Conservation (phyloP, 2,113 vertebrate genomes). For the Panthera tigris region DNA sequence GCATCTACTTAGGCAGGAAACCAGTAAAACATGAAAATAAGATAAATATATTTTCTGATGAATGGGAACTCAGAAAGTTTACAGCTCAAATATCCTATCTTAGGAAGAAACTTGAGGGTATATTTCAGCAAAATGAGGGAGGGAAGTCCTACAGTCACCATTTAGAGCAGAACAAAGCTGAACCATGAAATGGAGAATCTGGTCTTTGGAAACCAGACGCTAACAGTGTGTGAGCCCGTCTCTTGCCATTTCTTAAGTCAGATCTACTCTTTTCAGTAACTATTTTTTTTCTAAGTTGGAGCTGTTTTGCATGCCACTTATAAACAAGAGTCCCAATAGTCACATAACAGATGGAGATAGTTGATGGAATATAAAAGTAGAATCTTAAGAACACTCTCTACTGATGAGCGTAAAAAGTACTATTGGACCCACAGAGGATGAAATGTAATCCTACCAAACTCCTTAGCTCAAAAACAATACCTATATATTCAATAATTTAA, state of each 20-base stretch:
- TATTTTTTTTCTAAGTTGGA: background rate
- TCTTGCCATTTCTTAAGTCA: background rate
- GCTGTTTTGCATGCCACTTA: background rate
- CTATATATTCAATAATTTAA: background rate
- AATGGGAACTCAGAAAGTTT: background rate
- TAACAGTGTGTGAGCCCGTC: background rate
- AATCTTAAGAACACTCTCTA: background rate
- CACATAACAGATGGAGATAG: background rate
- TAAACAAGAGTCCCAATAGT: background rate
- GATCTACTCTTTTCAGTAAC: background rate
- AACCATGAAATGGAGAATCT: background rate
- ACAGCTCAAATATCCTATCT: background rate
- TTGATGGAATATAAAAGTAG: background rate
- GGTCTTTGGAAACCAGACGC: background rate
- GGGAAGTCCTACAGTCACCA: background rate
- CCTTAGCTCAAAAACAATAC: background rate
- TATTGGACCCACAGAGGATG: background rate
- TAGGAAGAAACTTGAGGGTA: background rate
- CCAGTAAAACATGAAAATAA: background rate
- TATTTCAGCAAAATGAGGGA: background rate
- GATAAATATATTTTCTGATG: constrained; percentile 13
- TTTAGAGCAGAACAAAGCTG: background rate
- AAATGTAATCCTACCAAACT: background rate
- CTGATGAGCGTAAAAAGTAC: background rate
- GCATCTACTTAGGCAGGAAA: background rate